Conservation (phyloP, 2,797 vertebrate genomes). For the Adelosebastes latens region DNA sequence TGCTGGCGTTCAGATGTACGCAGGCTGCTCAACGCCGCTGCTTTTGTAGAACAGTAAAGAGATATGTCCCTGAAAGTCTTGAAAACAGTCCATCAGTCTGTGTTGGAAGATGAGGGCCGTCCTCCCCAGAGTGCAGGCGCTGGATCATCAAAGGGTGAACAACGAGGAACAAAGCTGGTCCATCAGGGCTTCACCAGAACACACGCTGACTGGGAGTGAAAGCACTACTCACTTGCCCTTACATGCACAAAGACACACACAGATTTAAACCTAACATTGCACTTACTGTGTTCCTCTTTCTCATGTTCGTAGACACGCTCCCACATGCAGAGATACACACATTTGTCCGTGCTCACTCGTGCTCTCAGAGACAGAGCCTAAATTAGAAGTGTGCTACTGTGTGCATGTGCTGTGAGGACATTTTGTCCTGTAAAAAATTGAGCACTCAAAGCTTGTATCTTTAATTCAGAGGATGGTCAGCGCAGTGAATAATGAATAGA, state of each 20-base stretch:
- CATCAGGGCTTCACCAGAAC: constrained; percentile 40
- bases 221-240: background rate
- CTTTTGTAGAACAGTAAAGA: constrained; percentile 20
- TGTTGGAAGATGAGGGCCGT: constrained; percentile 18
- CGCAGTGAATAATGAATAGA: constrained; percentile 67
- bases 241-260: background rate
- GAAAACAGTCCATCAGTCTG: constrained; percentile 23
- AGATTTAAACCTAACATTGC: constrained; percentile 10
- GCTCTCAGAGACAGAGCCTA: constrained; percentile 24
- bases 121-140: constrained; percentile 25
- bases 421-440: constrained; percentile 55
- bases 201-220: constrained; percentile 37
- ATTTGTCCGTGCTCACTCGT: constrained; percentile 1
- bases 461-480: constrained; percentile 66
- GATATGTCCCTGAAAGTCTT: constrained; percentile 41
- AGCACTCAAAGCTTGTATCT: constrained; percentile 54
- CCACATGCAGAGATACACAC: background rate
- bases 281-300: background rate
- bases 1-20: constrained; percentile 36
- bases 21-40: constrained; percentile 7
- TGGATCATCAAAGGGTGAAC: constrained; percentile 54
- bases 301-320: background rate
- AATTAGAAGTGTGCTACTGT: constrained; percentile 52
- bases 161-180: constrained; percentile 53
- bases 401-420: constrained; percentile 38